Percentiles rank a stretch among this genome's conserved stretches.
These are phyloP conservation scores for Tenthredo amoena DNA, from an alignment of 2,888 invertebrate genomes.

Conservation along the genomic window DNA sequence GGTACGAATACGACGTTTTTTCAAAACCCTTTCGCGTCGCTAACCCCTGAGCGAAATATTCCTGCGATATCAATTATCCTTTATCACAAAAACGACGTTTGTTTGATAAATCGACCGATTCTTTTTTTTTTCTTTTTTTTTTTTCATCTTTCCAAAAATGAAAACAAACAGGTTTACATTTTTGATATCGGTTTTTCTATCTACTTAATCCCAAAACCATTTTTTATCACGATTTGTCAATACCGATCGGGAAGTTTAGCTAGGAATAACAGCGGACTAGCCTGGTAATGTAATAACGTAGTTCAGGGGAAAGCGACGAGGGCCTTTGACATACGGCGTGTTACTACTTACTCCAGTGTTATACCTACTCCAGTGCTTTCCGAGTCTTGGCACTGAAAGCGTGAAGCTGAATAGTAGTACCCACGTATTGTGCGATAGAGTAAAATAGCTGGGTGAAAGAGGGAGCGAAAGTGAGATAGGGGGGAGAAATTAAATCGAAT, in stretches of 20 bases:
- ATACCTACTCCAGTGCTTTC: constrained; percentile 33
- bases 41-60: background rate
- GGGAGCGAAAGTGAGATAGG: background rate
- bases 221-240: too few relatives aligned
- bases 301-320: constrained; percentile 32
- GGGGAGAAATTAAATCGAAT: too few relatives aligned
- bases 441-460: background rate
- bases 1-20: background rate
- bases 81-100: background rate
- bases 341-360: constrained; percentile 31
- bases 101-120: too few relatives aligned
- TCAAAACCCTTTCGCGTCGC: background rate
- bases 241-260: background rate
- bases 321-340: constrained; percentile 13
- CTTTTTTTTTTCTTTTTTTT: too few relatives aligned
- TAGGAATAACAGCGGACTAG: too few relatives aligned
- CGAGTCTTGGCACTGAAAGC: background rate
- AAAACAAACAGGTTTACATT: too few relatives aligned
- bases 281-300: background rate
- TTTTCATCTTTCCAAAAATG: too few relatives aligned
- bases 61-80: background rate
- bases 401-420: background rate
- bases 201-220: too few relatives aligned
- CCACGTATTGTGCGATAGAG: background rate
- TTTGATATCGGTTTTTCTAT: too few relatives aligned